phyloP scores from a whole-genome alignment of 2,797 vertebrate species.

The Enteromius paludinosus region DNA sequence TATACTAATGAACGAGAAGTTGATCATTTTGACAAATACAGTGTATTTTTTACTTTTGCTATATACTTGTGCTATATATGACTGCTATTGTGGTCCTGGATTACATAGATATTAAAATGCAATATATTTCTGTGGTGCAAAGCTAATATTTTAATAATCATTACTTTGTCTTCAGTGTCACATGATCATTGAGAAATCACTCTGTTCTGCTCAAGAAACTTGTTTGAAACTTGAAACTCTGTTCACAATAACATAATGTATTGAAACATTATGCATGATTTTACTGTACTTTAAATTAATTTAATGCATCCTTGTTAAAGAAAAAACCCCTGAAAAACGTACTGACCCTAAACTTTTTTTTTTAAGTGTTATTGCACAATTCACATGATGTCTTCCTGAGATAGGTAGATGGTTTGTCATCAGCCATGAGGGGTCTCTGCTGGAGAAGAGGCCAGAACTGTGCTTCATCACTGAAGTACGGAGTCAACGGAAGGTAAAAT shows the following conservation, averaged over 20 bases:
- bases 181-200: neutral
- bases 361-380: neutral
- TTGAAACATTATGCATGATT: neutral
- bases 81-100: neutral
- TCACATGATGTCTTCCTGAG: neutral
- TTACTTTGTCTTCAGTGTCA: neutral
- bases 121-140: neutral
- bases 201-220: neutral
- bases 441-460: neutral
- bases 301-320: neutral
- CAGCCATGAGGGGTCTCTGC: neutral
- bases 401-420: neutral
- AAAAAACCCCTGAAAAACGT: accelerated
- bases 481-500: constrained; percentile 64
- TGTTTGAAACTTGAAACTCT: too few relatives aligned
- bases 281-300: neutral
- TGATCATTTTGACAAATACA: neutral
- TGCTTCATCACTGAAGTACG: constrained; percentile 52
- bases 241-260: neutral
- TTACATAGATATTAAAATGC: neutral
- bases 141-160: neutral
- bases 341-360: neutral
- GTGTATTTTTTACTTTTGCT: neutral
- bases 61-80: neutral
- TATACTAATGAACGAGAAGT: neutral